Base-by-base conservation (phyloP, 1,140 invertebrate species). In the Dreissena polymorpha region DNA sequence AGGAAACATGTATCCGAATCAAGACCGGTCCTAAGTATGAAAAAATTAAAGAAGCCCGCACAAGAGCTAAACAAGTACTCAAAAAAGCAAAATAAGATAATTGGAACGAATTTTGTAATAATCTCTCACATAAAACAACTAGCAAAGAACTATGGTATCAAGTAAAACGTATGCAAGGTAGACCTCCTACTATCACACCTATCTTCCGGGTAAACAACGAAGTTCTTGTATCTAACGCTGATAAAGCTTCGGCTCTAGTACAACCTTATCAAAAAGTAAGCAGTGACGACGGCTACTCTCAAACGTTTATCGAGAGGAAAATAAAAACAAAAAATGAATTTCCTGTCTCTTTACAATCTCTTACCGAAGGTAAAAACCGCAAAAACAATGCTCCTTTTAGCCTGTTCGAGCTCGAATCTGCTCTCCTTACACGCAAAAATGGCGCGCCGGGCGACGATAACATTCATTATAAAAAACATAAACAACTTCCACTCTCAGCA, bases 231-330 rank as follows among this genome's bases (percentile, higher is more conserved):
- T 6, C 55, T 7, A 13, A 51, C 21, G 39, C 25, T 29, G 71
- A 73, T 25, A 73, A 73, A 73, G 71, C 50, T 0, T 27, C 49
- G 23, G 53, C 53, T 0, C 51, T 55, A 5, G 69, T 71, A n/a
- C 18, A 71, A 50, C 69, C 14, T 21, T 71, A 16, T n/a, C 18
- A 10, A 10, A 18, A 71, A 0, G 69, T 23, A 16, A 71, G 49
- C 39, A 71, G 69, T 71, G n/a, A 71, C 25, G 0, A 55, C 0
- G 71, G 71, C 5, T 73, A 55, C 18, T 27, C 3, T 57, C 6
- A 51, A 57, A 25, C 7, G 16, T 25, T 57, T 14, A 18, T 73
- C 8, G 25, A 21, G 1, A 55, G 29, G 18, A 73, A 73, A 73
- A 50, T 14, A 57, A 23, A 10, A 21, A 16, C 7, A n/a, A 53